Evolutionary conservation across 2,888 invertebrate species (phyloP).

Genomic region (Cacoxenus indagator): DNA sequence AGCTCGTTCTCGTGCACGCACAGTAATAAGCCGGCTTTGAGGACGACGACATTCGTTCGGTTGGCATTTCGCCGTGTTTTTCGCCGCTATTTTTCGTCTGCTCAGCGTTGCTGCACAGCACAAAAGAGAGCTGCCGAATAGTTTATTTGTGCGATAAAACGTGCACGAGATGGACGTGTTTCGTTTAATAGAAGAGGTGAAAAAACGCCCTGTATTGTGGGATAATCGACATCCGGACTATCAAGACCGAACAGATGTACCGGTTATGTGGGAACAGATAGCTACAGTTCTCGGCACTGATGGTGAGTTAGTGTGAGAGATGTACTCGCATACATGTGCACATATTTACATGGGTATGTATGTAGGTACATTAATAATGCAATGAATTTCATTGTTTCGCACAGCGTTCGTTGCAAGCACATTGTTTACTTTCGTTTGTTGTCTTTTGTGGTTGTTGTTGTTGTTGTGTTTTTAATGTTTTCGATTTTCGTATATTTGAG

Average conservation of each 20-base stretch:
- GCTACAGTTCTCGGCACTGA: conserved; percentile 44
- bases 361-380: too few relatives aligned
- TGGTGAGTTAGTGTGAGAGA: conserved; percentile 45
- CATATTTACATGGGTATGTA: too few relatives aligned
- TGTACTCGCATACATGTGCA: background rate
- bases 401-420: too few relatives aligned
- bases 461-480: too few relatives aligned
- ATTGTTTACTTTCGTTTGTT: too few relatives aligned
- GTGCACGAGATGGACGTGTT: conserved; percentile 57
- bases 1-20: background rate
- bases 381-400: too few relatives aligned
- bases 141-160: conserved; percentile 59
- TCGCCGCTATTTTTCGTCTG: background rate
- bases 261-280: conserved; percentile 52
- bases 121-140: conserved; percentile 8
- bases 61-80: background rate
- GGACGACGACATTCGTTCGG: background rate
- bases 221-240: conserved; percentile 54
- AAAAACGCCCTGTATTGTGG: conserved; percentile 57
- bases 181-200: conserved; percentile 58
- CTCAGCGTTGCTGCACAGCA: background rate
- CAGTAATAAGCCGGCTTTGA: background rate
- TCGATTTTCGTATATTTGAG: too few relatives aligned
- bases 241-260: conserved; percentile 48
- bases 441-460: too few relatives aligned